Percentiles rank a stretch among this genome's conserved stretches.
These are phyloP conservation scores for Manacus vitellinus DNA, from an alignment of 2,113 vertebrate species.

Conservation along the genomic window DNA sequence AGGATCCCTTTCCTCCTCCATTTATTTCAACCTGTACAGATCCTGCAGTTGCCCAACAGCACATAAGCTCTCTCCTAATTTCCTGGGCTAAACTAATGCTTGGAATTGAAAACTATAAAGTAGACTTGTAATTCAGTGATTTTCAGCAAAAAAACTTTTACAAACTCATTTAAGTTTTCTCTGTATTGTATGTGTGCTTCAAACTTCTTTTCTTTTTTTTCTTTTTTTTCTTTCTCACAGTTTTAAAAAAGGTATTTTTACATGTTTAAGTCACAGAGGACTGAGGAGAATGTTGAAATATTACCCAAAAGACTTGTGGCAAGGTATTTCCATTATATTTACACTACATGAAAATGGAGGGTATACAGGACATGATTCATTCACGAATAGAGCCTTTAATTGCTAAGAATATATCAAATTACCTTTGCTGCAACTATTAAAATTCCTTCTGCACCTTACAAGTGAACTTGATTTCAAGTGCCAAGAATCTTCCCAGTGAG, in stretches of 20 bases:
- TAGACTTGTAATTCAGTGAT: not conserved
- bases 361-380: conserved; percentile 50
- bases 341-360: conserved; percentile 28
- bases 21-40: not conserved
- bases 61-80: not conserved
- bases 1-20: not conserved
- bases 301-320: not conserved
- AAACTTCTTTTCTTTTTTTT: not conserved
- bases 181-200: not conserved
- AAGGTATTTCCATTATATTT: conserved; percentile 59
- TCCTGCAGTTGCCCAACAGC: not conserved
- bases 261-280: not conserved
- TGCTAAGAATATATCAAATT: conserved; percentile 67
- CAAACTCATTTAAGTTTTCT: not conserved
- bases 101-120: not conserved
- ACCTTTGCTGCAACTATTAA: conserved; percentile 61
- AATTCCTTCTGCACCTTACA: conserved; percentile 62
- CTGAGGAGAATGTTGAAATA: not conserved
- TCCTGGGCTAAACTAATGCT: not conserved
- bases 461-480: conserved; percentile 64
- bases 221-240: too few species aligned
- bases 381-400: conserved; percentile 51
- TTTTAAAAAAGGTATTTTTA: not conserved
- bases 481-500: conserved; percentile 63
- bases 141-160: not conserved